A percentile compares a stretch with the other conserved stretches of the same genome.
These are phyloP conservation scores for Endotricha flammealis DNA, from an alignment of 2,888 invertebrate species.

Conservation along the genomic window DNA sequence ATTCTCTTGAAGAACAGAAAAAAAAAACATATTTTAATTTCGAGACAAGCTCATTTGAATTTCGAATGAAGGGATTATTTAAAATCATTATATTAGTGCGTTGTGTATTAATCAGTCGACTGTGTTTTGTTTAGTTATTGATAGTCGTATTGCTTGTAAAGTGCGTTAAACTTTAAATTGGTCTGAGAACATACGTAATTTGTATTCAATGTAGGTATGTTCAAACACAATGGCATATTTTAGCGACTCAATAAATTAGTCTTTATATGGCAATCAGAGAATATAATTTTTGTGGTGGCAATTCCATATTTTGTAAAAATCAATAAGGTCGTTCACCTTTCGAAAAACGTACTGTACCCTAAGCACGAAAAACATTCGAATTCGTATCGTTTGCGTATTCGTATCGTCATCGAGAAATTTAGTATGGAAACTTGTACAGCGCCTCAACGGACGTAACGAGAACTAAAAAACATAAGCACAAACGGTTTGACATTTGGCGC, in stretches of 20 bases:
- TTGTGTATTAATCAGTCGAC: not conserved
- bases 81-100: not conserved
- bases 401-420: too few relatives aligned
- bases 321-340: slow-evolving; percentile 22
- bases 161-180: slow-evolving; percentile 31
- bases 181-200: slow-evolving; percentile 22
- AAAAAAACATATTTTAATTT: not conserved
- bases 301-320: not conserved
- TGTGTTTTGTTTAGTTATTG: too few relatives aligned
- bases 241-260: slow-evolving; percentile 38
- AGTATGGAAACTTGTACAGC: too few relatives aligned
- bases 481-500: too few relatives aligned
- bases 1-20: slow-evolving; percentile 3
- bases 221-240: slow-evolving; percentile 39
- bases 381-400: too few relatives aligned
- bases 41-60: not conserved
- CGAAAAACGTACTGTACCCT: slow-evolving; percentile 16
- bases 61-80: not conserved
- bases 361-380: too few relatives aligned
- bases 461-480: too few relatives aligned
- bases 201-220: slow-evolving; percentile 36
- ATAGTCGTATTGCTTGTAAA: slow-evolving; percentile 3
- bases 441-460: too few relatives aligned
- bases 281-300: not conserved
- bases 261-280: slow-evolving; percentile 38